Evolutionary conservation across 1,140 invertebrate species (phyloP).

Genomic region (Oncopodura yosiiana): DNA sequence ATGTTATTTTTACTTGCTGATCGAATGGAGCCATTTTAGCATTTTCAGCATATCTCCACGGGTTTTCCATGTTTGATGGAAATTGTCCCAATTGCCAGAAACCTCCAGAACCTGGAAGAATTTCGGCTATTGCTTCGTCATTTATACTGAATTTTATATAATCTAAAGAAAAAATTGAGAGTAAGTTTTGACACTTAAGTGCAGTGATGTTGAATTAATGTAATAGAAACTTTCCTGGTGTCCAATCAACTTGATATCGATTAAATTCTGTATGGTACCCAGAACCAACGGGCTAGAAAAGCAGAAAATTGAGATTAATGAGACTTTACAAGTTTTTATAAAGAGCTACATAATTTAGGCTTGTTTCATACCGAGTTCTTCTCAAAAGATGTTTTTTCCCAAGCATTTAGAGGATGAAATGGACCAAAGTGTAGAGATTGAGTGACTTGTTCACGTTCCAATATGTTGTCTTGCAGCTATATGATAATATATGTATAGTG

Average conservation of each 20-base stretch:
- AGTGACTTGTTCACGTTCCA: slow-evolving; percentile 48
- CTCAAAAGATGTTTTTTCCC: slow-evolving; percentile 44
- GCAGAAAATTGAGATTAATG: no score
- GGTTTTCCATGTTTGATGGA: slow-evolving; percentile 39
- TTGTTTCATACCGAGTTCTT: slow-evolving; percentile 36
- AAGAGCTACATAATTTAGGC: background rate
- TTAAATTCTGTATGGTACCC: slow-evolving; percentile 45
- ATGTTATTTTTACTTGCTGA: slow-evolving; percentile 53
- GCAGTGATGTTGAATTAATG: background rate
- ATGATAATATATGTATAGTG: no score
- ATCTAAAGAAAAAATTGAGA: slow-evolving; percentile 2
- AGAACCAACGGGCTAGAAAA: slow-evolving; percentile 36
- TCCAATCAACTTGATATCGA: slow-evolving; percentile 39
- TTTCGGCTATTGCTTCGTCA: slow-evolving; percentile 40
- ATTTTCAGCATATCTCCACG: slow-evolving; percentile 36
- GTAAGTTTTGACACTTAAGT: background rate
- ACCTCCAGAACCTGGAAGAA: slow-evolving; percentile 27
- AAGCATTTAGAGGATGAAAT: slow-evolving; percentile 45
- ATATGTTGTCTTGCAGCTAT: slow-evolving; percentile 45
- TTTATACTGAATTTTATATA: slow-evolving; percentile 42
- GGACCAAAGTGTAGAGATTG: slow-evolving; percentile 56
- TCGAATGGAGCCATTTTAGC: slow-evolving; percentile 59
- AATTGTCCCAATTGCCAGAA: slow-evolving; percentile 33
- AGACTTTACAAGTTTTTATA: slow-evolving; percentile 36
- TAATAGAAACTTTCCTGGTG: slow-evolving; percentile 34